phyloP scores from a whole-genome alignment of 2,888 invertebrate genomes.

The Diogma glabrata region DNA sequence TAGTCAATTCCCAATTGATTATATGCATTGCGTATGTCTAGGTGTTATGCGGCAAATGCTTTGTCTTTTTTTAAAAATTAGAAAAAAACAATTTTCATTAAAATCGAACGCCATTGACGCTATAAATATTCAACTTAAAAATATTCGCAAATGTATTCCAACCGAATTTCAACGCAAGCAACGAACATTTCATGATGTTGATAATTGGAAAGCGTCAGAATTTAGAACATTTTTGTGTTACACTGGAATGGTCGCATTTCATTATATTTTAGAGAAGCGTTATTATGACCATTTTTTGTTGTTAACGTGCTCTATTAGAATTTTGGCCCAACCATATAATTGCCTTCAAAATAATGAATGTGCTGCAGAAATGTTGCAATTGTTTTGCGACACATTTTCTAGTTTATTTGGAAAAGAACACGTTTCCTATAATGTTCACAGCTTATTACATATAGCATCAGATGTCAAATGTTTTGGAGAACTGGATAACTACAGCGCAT shows the following conservation, averaged over 20 bases:
- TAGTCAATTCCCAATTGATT: too few relatives aligned
- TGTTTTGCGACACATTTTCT: slow-evolving; percentile 13
- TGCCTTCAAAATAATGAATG: slow-evolving; percentile 5
- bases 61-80: too few relatives aligned
- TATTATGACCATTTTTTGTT: slow-evolving; percentile 1
- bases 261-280: background rate
- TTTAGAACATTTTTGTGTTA: slow-evolving; percentile 4
- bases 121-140: too few relatives aligned
- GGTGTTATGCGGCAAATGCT: too few relatives aligned
- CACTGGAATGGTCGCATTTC: background rate
- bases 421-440: slow-evolving; percentile 17
- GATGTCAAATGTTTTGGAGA: slow-evolving; percentile 10
- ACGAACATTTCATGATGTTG: too few relatives aligned
- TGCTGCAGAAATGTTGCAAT: slow-evolving; percentile 5
- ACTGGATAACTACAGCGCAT: slow-evolving; percentile 7
- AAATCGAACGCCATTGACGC: too few relatives aligned
- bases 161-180: too few relatives aligned
- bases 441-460: slow-evolving; percentile 12
- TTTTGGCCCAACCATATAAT: slow-evolving; percentile 1
- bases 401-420: slow-evolving; percentile 15
- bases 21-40: too few relatives aligned
- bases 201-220: slow-evolving; percentile 3
- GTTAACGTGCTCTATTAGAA: background rate
- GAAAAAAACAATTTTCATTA: too few relatives aligned
- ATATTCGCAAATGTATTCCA: too few relatives aligned